Percentiles rank a stretch among this genome's conserved stretches.
Evolutionary conservation across 2,888 invertebrate species (phyloP).

Genomic region (Campopleginae sp.): DNA sequence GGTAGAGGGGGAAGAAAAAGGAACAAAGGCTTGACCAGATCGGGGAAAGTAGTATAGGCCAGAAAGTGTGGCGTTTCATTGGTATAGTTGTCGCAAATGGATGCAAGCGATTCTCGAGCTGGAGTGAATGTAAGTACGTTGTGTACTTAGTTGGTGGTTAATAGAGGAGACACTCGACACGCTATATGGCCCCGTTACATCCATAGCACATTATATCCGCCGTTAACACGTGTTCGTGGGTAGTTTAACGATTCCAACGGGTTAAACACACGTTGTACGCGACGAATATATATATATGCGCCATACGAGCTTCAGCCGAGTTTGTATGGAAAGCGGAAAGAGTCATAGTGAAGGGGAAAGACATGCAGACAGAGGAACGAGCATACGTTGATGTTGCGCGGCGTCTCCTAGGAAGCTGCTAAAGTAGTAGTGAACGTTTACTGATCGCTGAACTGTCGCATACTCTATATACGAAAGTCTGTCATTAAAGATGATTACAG

Average conservation of each 20-base stretch:
- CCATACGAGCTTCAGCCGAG: slow-evolving; percentile 9
- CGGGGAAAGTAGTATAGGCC: slow-evolving; percentile 61
- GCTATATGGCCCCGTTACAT: slow-evolving; percentile 38
- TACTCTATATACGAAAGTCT: slow-evolving; percentile 52
- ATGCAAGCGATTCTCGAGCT: not conserved
- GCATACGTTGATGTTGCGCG: not conserved
- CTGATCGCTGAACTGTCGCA: slow-evolving; percentile 51
- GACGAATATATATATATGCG: too few species aligned
- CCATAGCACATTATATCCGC: slow-evolving; percentile 44
- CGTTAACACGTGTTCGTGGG: slow-evolving; percentile 48
- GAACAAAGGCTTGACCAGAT: slow-evolving; percentile 32
- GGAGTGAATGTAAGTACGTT: slow-evolving; percentile 6
- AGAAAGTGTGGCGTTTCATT: slow-evolving; percentile 55
- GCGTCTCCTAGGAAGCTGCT: slow-evolving; percentile 71
- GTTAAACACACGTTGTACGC: slow-evolving; percentile 27
- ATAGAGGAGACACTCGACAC: slow-evolving; percentile 45
- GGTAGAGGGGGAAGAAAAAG: slow-evolving; percentile 1
- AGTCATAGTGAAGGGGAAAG: slow-evolving; percentile 2
- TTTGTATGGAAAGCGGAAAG: slow-evolving; percentile 8
- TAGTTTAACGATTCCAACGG: slow-evolving; percentile 32
- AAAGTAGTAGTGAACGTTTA: slow-evolving; percentile 70
- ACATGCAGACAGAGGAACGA: slow-evolving; percentile 7
- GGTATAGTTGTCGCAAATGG: slow-evolving; percentile 15
- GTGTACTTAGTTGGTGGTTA: slow-evolving; percentile 27
- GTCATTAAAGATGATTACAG: slow-evolving; percentile 77